Base-by-base conservation (phyloP, 2,888 invertebrate genomes). In the Herminia tarsipennalis region DNA sequence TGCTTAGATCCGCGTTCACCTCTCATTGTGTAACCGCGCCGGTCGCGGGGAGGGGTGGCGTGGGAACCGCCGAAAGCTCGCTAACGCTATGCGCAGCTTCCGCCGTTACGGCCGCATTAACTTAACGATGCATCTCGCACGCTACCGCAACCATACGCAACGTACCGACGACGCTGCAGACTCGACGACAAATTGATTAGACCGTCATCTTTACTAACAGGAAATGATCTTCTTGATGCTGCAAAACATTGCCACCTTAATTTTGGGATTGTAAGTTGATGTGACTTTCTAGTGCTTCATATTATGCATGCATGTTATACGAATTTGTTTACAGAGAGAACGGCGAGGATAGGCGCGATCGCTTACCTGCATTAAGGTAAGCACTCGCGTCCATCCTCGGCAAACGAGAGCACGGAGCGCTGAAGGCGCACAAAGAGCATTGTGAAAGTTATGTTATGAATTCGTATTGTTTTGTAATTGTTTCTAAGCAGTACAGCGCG, bases 1-100 rank as follows among this genome's bases (percentile, higher is more conserved):
- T 90, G 90, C 88, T 88, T 89, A 90, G 90, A 91, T 90, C 90
- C 90, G 89, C 88, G 90, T 90, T 90, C 89, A 88, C 89, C 88
- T 89, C 83, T 87, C 84, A 89, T 90, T 91, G 90, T 91, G 90
- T 88, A 91, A 91, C 81, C 76, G 76, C 74, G 56, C 73, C 54
- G 70, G 68, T 63, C 61, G 77, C 73, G 73, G 75, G 71, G 74
- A 79, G 80, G 75, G 81, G 70, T 59, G 73, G 77, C 89, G 90
- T 90, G 90, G 90, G 90, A 90, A 90, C 86, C 87, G 73, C 90
- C 90, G 88, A 90, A 90, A 90, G 89, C 90, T 88, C 80, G 83
- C 69, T 59, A 65, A 54, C 67, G 74, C 79, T 75, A 78, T 80
- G 81, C 76, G 72, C 82, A 82, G 89, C 89, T 90, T 90, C 90